These are phyloP conservation scores for Catostylus mosaicus DNA, from an alignment of 30 jellyfish, hydroid and myxozoan species.

Conservation along the genomic window DNA sequence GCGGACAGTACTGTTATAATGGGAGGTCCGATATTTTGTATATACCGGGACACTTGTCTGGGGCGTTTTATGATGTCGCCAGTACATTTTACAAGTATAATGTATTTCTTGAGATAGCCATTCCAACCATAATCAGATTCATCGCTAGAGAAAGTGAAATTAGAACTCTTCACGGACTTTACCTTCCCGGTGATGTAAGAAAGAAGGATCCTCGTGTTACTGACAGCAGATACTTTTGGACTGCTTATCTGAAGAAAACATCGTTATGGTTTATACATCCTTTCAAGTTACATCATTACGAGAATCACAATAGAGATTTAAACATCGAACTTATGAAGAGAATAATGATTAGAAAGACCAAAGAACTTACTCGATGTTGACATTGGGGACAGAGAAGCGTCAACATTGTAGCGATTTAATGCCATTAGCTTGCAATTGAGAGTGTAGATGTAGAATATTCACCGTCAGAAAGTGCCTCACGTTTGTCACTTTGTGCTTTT, in stretches of 20 bases:
- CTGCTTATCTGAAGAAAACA: slow-evolving; percentile 67
- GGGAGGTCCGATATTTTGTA: slow-evolving; percentile 91
- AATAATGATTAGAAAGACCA: slow-evolving; percentile 72
- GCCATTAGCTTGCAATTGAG: no score
- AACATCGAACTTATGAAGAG: slow-evolving; percentile 80
- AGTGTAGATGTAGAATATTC: no score
- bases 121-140: slow-evolving; percentile 87
- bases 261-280: slow-evolving; percentile 91
- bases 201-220: slow-evolving; percentile 90
- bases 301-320: slow-evolving; percentile 84
- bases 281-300: slow-evolving; percentile 86
- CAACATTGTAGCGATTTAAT: no score
- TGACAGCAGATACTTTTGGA: slow-evolving; percentile 96
- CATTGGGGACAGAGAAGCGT: neutral
- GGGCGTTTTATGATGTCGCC: slow-evolving; percentile 76
- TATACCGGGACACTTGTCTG: slow-evolving; percentile 78
- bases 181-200: slow-evolving; percentile 94
- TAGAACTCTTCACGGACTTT: slow-evolving; percentile 73
- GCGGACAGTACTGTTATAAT: slow-evolving; percentile 39
- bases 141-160: slow-evolving; percentile 55
- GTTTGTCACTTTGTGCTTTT: no score
- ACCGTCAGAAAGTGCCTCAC: no score
- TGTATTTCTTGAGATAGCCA: slow-evolving; percentile 87
- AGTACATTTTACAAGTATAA: slow-evolving; percentile 61
- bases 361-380: slow-evolving; percentile 54